phyloP scores from a whole-genome alignment of 92 coral and sea anemone species.

The Nematostella vectensis region DNA sequence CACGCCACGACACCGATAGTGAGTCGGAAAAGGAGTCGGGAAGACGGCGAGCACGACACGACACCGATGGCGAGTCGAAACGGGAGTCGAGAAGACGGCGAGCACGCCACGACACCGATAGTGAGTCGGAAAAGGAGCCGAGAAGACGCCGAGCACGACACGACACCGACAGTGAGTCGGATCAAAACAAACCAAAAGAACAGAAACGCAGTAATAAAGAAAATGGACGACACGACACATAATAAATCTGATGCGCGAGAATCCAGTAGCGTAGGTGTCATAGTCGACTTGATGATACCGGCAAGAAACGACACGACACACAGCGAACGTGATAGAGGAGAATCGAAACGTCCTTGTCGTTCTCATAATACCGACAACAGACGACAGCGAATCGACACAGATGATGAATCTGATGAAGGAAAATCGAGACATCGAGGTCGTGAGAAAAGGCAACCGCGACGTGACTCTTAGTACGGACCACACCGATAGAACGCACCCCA shows the following conservation, averaged over 20 bases:
- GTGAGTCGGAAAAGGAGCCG: not conserved
- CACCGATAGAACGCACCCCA: too few relatives aligned
- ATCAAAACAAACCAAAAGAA: not conserved
- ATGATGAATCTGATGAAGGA: too few relatives aligned
- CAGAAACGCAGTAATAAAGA: not conserved
- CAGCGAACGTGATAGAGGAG: too few relatives aligned
- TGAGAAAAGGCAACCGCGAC: too few relatives aligned
- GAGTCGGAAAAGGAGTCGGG: not conserved
- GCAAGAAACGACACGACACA: too few relatives aligned
- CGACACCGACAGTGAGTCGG: not conserved
- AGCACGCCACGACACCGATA: slow-evolving; percentile 2
- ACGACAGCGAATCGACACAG: too few relatives aligned
- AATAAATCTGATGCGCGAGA: too few relatives aligned
- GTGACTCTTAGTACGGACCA: too few relatives aligned
- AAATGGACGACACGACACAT: not conserved
- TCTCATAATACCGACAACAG: too few relatives aligned
- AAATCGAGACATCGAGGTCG: too few relatives aligned
- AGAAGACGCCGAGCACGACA: not conserved
- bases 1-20: slow-evolving; percentile 1
- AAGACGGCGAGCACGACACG: not conserved
- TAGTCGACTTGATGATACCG: not conserved
- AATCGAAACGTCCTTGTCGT: too few relatives aligned
- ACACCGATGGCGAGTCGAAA: not conserved
- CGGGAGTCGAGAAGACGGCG: not conserved
- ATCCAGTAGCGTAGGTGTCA: not conserved